Evolutionary conservation across 1,140 invertebrate genomes (phyloP), one percentile per base, ranked within the genome.

Genomic region (Bombus pyrosoma): DNA sequence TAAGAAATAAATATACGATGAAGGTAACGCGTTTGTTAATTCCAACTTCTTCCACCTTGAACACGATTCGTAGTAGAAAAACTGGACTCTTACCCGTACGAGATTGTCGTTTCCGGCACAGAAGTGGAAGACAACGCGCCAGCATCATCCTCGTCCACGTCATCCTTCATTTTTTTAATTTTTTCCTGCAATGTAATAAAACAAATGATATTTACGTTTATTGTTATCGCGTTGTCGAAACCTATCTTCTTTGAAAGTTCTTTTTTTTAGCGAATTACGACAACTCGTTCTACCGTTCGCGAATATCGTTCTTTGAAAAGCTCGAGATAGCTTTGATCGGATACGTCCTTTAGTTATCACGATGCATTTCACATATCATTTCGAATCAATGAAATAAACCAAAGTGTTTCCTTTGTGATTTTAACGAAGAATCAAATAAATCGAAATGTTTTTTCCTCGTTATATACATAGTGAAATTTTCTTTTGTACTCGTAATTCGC

Each of bases 121-220:
- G 87, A 86, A 25, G 86, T 89, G 8, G 92, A 91, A 74, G 93
- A 92, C 39, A 90, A 86, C n/a, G 88, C 78, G 69, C 89, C 91
- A 28, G 89, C 83, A 53, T 95, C 93, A 57, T 94, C 93, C 22
- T 94, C 94, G n/a, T 94, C 93, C 66, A 93, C 83, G 32, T 94
- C 93, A 82, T 94, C 93, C 85, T 94, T 95, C 94, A 95, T 94
- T 73, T 89, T 92, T 85, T 39, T 18, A 86, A 25, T 77, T 71
- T 43, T 73, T 79, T 83, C 69, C 83, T 88, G 85, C 32, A 87
- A 84, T 66, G 39, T 3, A 86, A 75, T 3, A 28, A 57, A 66
- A 34, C 4, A 13, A 13, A 62, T 13, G 28, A n/a, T n/a, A n/a
- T n/a, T 62, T 13, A 62, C 10, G 28, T n/a, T 12, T 8, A 22